Base-by-base conservation (phyloP, 2,888 invertebrate species). In the Fabriciana adippe region DNA sequence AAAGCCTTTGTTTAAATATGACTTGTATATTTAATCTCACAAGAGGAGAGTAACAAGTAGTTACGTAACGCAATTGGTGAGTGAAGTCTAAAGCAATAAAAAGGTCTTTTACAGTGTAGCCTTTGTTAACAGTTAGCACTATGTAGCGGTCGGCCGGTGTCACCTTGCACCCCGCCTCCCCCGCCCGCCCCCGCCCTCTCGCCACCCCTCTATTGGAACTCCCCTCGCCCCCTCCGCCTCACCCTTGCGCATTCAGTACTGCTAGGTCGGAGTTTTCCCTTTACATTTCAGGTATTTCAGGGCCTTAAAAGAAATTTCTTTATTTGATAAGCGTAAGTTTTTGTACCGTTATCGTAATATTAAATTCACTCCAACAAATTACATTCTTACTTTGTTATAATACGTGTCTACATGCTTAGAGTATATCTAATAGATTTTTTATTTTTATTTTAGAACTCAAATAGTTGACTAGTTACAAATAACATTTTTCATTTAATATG, bases 41-140 rank as follows among this genome's bases (percentile, higher is more conserved):
- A 64, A 56, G 47, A 64, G 50, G 41, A 55, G 56, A 64, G 18
- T 56, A 57, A 57, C 21, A 47, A 47, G 47, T 56, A 35, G 48
- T 21, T 50, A 21, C 14, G 47, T 55, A 26, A 14, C 41, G 57
- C 51, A 48, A 45, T 45, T 65, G 64, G 45, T n/a, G 57, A 53
- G 57, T 13, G 11, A 45, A 45, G 57, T 64, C 64, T 57, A 65
- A 57, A 65, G 57, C 57, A 57, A 53, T 57, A 65, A 65, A 45
- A 65, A 65, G 45, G 64, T 50, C 50, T 64, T 64, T 64, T 51
- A 64, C 64, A 64, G 11, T 64, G 64, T 56, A 51, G 57, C 57
- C 65, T 65, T 65, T 65, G 65, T 65, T 65, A 57, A 41, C 65
- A 59, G 57, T 45, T 65, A 57, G 57, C 65, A 26, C 57, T 45